A percentile compares a stretch with the other conserved stretches of the same genome.
Conservation (phyloP, 2,888 invertebrate genomes). For the Rhagophthalmus giganteus region DNA sequence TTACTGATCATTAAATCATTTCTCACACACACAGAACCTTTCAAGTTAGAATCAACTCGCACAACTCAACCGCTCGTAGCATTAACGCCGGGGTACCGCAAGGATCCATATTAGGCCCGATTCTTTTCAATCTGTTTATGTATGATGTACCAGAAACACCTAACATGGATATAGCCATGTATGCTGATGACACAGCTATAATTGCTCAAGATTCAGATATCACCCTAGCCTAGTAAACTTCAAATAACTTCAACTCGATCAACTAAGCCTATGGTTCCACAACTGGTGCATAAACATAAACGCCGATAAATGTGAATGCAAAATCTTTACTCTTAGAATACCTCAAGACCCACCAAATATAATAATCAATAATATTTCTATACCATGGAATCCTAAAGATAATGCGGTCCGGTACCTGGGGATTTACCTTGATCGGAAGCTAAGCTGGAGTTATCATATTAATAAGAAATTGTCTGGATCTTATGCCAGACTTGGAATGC, state of each 20-base stretch:
- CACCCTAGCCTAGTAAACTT: neutral
- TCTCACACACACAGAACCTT: neutral
- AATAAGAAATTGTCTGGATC: constrained; percentile 3
- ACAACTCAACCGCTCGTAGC: neutral
- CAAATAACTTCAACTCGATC: no score
- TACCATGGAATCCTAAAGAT: constrained; percentile 3
- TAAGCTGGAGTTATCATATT: neutral
- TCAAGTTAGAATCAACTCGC: constrained; percentile 2
- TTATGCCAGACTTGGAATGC: constrained; percentile 1
- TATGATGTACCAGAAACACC: neutral
- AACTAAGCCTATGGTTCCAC: neutral
- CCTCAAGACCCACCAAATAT: constrained; percentile 2
- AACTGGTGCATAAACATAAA: constrained; percentile 4
- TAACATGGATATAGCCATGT: neutral
- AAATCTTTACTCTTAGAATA: constrained; percentile 2
- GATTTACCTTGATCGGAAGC: constrained; percentile 1
- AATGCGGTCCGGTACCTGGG: neutral
- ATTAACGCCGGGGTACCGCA: constrained; percentile 2
- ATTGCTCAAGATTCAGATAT: neutral
- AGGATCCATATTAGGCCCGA: constrained; percentile 4
- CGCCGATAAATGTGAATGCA: constrained; percentile 2
- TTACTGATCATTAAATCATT: neutral
- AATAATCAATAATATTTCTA: neutral
- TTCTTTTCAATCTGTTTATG: constrained; percentile 5
- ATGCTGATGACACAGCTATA: constrained; percentile 2